These are phyloP conservation scores for Oscheius myriophilus DNA, from an alignment of 2,888 invertebrate genomes.

Conservation along the genomic window DNA sequence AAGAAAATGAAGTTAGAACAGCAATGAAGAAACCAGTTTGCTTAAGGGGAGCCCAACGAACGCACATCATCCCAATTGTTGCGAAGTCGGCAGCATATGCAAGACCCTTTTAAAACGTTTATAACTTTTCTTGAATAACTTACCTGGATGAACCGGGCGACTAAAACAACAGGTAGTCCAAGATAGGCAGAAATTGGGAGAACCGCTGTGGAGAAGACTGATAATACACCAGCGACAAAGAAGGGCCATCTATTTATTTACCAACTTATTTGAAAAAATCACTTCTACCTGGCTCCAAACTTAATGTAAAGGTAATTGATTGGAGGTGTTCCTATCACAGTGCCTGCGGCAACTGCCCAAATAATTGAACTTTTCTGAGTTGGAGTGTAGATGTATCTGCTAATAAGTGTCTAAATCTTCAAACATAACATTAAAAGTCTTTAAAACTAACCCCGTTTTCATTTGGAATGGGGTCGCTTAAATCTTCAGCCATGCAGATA, in stretches of 20 bases:
- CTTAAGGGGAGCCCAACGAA: slow-evolving; percentile 62
- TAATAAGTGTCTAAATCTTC: slow-evolving; percentile 47
- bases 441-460: slow-evolving; percentile 43
- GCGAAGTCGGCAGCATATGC: slow-evolving; percentile 53
- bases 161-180: slow-evolving; percentile 41
- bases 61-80: slow-evolving; percentile 55
- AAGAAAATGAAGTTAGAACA: slow-evolving; percentile 63
- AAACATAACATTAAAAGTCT: slow-evolving; percentile 32
- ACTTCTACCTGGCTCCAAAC: slow-evolving; percentile 53
- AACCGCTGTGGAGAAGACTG: slow-evolving; percentile 44
- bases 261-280: not conserved
- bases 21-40: slow-evolving; percentile 64
- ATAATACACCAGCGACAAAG: slow-evolving; percentile 51
- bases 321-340: slow-evolving; percentile 61
- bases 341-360: slow-evolving; percentile 61
- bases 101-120: slow-evolving; percentile 32
- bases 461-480: slow-evolving; percentile 32
- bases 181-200: slow-evolving; percentile 46
- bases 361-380: slow-evolving; percentile 54
- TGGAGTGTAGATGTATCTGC: slow-evolving; percentile 53
- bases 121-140: not conserved
- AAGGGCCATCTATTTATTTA: slow-evolving; percentile 45
- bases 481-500: slow-evolving; percentile 57
- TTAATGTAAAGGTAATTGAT: slow-evolving; percentile 57
- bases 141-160: slow-evolving; percentile 52